phyloP scores from a whole-genome alignment of 2,113 vertebrate species.

The Nothocercus nigrocapillus region DNA sequence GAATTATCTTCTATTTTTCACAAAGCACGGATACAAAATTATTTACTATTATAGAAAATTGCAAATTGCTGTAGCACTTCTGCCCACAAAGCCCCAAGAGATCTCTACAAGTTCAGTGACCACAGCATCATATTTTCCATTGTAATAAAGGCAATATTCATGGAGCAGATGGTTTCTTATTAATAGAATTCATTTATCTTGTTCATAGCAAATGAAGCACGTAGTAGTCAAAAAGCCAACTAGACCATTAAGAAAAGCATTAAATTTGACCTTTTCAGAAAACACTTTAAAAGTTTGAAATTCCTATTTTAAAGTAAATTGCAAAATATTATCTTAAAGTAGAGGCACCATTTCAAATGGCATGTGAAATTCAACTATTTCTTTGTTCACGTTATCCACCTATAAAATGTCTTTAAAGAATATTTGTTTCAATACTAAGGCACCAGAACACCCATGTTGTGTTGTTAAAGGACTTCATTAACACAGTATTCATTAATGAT shows the following conservation, averaged over 20 bases:
- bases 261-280: not conserved
- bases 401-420: not conserved
- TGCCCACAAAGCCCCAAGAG: constrained; percentile 51
- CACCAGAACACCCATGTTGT: not conserved
- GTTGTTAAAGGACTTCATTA: not conserved
- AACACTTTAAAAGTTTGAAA: not conserved
- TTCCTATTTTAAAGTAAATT: not conserved
- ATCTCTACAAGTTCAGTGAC: constrained; percentile 44
- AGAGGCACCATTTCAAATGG: not conserved
- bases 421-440: not conserved
- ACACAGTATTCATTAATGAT: not conserved
- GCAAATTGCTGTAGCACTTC: constrained; percentile 45
- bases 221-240: not conserved
- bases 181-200: constrained; percentile 50
- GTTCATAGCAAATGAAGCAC: not conserved
- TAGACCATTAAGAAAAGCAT: not conserved
- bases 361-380: not conserved
- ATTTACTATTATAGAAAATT: constrained; percentile 50
- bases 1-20: not conserved
- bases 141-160: constrained; percentile 59
- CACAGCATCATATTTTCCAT: constrained; percentile 58
- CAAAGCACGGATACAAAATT: not conserved
- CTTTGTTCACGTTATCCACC: not conserved
- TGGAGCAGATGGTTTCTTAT: constrained; percentile 46
- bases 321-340: not conserved